These are phyloP conservation scores for Andricus quercusramuli DNA, from an alignment of 2,888 invertebrate species.

Conservation along the genomic window DNA sequence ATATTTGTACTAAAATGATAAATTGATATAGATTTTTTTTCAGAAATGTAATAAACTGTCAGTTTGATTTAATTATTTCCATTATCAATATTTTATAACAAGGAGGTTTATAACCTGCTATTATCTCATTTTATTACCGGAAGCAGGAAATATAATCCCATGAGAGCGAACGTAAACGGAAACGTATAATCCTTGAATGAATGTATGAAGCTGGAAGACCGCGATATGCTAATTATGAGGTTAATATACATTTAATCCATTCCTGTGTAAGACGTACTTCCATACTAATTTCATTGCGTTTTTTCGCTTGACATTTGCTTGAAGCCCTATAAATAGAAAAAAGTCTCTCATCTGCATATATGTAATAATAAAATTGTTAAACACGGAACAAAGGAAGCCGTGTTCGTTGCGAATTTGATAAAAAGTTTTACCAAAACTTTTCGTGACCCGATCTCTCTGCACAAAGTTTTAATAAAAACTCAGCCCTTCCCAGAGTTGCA, in stretches of 20 bases:
- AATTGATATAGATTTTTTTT: too few relatives aligned
- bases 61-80: neutral
- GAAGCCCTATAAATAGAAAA: neutral
- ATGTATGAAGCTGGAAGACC: neutral
- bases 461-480: conserved; percentile 27
- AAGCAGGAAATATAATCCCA: neutral
- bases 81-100: neutral
- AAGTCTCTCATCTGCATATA: neutral
- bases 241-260: neutral
- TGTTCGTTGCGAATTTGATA: neutral
- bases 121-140: neutral
- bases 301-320: neutral
- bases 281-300: neutral
- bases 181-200: conserved; percentile 17
- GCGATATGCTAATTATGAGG: conserved; percentile 28
- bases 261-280: neutral
- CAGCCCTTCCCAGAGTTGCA: neutral
- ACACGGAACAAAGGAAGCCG: conserved; percentile 4
- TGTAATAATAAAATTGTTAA: conserved; percentile 1
- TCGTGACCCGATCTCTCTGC: neutral
- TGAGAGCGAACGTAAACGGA: neutral
- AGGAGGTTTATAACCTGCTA: neutral
- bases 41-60: neutral
- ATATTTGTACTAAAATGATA: too few relatives aligned
- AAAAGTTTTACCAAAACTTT: conserved; percentile 25